Evolutionary conservation across 2,888 invertebrate species (phyloP).

Genomic region (Spodoptera littoralis): DNA sequence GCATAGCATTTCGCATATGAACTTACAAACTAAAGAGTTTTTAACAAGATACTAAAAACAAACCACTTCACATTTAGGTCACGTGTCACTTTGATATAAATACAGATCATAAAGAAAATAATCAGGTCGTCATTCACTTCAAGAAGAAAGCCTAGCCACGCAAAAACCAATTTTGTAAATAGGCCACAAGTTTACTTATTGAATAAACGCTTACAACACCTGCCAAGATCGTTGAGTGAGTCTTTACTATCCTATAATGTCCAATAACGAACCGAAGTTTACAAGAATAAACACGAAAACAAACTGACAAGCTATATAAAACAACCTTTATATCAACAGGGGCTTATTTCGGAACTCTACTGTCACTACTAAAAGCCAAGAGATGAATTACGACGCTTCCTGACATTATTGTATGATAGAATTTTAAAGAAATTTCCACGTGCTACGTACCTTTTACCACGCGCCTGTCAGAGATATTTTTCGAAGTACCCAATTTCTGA

Average conservation of each 20-base stretch:
- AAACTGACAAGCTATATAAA: slow-evolving; percentile 31
- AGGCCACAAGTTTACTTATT: too few species aligned
- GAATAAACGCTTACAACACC: too few species aligned
- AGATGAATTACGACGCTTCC: slow-evolving; percentile 69
- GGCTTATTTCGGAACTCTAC: slow-evolving; percentile 43
- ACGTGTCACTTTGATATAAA: too few species aligned
- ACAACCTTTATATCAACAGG: slow-evolving; percentile 30
- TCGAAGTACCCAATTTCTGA: slow-evolving; percentile 25
- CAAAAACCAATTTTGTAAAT: too few species aligned
- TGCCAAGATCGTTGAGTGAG: slow-evolving; percentile 2
- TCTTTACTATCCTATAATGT: slow-evolving; percentile 9
- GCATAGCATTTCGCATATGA: too few species aligned
- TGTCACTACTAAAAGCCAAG: slow-evolving; percentile 60
- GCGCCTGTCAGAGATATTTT: slow-evolving; percentile 21
- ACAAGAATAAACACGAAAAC: slow-evolving; percentile 9
- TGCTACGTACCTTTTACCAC: slow-evolving; percentile 33
- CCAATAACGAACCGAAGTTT: slow-evolving; percentile 13
- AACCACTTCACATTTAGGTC: too few species aligned
- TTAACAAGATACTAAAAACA: too few species aligned
- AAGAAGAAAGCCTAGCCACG: too few species aligned
- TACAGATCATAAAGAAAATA: too few species aligned
- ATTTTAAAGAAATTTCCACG: slow-evolving; percentile 62
- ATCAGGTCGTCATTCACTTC: too few species aligned
- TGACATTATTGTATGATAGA: slow-evolving; percentile 64
- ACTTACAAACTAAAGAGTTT: too few species aligned